These are phyloP conservation scores for Gymnoscelis rufifasciata DNA, from an alignment of 2,888 invertebrate genomes.

Conservation along the genomic window DNA sequence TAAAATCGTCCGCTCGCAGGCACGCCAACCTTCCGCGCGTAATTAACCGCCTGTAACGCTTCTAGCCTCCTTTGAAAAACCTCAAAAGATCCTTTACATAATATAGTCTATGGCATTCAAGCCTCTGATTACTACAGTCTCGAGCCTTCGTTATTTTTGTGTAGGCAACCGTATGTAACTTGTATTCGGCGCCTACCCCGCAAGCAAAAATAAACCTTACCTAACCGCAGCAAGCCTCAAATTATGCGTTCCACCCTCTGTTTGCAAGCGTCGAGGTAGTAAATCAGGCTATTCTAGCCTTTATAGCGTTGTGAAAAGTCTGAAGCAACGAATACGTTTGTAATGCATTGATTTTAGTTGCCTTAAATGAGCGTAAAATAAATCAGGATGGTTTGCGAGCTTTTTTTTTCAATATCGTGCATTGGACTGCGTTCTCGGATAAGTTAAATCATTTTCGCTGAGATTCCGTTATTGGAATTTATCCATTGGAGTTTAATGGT, in stretches of 20 bases:
- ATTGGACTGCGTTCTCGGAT: too few species aligned
- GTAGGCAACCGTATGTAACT: conserved; percentile 73
- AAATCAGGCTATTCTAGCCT: conserved; percentile 44
- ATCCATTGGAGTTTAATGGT: too few species aligned
- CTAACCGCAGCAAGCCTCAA: conserved; percentile 18
- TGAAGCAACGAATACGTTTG: conserved; percentile 7
- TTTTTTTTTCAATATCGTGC: not conserved
- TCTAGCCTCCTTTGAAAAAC: conserved; percentile 59
- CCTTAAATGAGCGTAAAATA: conserved; percentile 13
- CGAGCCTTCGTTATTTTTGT: conserved; percentile 76
- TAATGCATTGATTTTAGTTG: conserved; percentile 25
- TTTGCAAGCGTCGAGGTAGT: conserved; percentile 43
- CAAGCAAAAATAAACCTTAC: conserved; percentile 35
- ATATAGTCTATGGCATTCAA: conserved; percentile 65
- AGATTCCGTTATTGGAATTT: too few species aligned
- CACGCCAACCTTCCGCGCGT: conserved; percentile 41
- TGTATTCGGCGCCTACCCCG: conserved; percentile 39
- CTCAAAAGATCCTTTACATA: conserved; percentile 69
- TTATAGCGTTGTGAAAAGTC: conserved; percentile 41
- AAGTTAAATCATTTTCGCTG: too few species aligned
- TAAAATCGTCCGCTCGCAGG: not conserved
- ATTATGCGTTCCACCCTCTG: conserved; percentile 15
- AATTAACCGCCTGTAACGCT: conserved; percentile 63
- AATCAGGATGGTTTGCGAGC: not conserved
- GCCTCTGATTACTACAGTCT: conserved; percentile 62